Evolutionary conservation across 2,888 invertebrate species (phyloP).

Genomic region (Atethmia centrago): DNA sequence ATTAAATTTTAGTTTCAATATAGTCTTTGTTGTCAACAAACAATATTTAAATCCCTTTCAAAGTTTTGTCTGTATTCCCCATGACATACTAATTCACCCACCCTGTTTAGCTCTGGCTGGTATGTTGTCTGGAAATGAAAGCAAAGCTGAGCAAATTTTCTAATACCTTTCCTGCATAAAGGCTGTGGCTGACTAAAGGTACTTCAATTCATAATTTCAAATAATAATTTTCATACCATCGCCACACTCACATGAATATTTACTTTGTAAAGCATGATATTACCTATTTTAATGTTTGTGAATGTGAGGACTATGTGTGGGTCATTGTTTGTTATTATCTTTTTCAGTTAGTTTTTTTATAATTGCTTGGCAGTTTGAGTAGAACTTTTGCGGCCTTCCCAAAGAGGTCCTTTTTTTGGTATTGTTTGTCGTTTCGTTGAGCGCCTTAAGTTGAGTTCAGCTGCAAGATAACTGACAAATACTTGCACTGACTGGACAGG

Average conservation of each 20-base stretch:
- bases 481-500: no score
- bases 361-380: background rate
- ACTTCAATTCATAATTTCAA: background rate
- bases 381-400: background rate
- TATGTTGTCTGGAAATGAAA: background rate
- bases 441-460: no score
- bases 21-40: background rate
- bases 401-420: background rate
- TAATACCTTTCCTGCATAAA: background rate
- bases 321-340: background rate
- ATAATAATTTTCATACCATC: background rate
- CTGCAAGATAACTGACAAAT: no score
- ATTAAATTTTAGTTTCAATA: background rate
- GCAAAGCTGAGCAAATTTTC: background rate
- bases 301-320: no score
- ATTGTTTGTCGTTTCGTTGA: no score
- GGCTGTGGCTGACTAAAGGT: background rate
- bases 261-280: background rate
- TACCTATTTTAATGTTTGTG: background rate
- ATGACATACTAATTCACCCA: background rate
- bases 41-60: background rate
- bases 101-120: background rate
- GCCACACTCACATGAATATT: background rate
- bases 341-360: no score
- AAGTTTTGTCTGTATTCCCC: background rate